Evolutionary conservation across 2,888 invertebrate species (phyloP).

Genomic region (Cyclophora punctaria): DNA sequence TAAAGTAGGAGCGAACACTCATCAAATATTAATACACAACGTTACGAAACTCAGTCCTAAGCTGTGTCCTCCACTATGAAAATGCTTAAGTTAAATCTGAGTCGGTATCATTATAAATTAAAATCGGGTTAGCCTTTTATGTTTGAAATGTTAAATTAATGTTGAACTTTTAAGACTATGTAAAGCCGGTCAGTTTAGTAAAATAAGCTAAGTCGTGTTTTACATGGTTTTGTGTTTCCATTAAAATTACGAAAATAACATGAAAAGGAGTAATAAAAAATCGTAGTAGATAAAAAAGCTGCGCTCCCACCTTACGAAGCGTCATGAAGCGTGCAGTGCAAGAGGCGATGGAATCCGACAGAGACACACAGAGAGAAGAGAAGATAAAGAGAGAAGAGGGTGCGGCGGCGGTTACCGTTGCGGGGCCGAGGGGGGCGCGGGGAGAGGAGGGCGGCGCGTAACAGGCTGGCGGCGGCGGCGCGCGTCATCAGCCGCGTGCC

Average conservation of each 20-base stretch:
- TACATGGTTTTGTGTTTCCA: constrained; percentile 6
- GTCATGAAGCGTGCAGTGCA: constrained; percentile 70
- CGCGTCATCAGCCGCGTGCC: constrained; percentile 76
- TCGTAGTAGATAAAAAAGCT: constrained; percentile 15
- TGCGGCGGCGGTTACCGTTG: constrained; percentile 70
- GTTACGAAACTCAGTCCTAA: constrained; percentile 19
- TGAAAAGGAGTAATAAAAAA: constrained; percentile 7
- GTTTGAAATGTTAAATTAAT: constrained; percentile 20
- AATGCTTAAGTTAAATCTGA: constrained; percentile 25
- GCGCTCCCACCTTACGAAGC: constrained; percentile 72
- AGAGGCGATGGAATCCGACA: constrained; percentile 67
- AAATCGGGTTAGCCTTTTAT: constrained; percentile 28
- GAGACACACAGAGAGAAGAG: constrained; percentile 64
- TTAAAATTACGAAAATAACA: not conserved
- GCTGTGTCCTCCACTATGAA: constrained; percentile 25
- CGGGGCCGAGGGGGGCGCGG: constrained; percentile 71
- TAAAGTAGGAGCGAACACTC: constrained; percentile 69
- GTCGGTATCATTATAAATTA: constrained; percentile 23
- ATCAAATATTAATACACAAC: constrained; percentile 21
- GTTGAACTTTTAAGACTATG: constrained; percentile 15
- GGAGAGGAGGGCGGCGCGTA: constrained; percentile 72
- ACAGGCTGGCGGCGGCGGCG: constrained; percentile 70
- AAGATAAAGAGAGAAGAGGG: constrained; percentile 57
- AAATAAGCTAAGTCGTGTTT: constrained; percentile 11
- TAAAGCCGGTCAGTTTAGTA: constrained; percentile 19